Conservation (phyloP, 1,140 invertebrate species). For the Andricus grossulariae region DNA sequence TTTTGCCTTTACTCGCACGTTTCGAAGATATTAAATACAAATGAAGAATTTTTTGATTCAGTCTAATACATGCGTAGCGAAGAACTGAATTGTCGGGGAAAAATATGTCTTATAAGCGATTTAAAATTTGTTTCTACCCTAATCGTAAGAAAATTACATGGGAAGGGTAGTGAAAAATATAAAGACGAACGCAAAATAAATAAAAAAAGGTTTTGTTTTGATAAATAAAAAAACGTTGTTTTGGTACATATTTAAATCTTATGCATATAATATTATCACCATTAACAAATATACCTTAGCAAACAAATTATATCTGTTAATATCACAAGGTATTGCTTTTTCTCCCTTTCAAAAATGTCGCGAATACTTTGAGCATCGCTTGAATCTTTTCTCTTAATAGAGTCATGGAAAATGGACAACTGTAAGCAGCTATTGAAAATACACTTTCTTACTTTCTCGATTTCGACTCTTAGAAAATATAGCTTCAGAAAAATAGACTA, state of each 20-base stretch:
- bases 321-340: slow-evolving; percentile 65
- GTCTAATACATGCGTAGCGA: too few species aligned
- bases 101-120: neutral
- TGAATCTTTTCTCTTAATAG: neutral
- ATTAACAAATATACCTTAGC: slow-evolving; percentile 43
- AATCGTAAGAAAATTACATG: neutral
- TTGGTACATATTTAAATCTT: slow-evolving; percentile 35
- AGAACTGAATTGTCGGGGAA: neutral
- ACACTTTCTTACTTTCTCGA: neutral
- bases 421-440: slow-evolving; percentile 48
- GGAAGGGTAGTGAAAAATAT: neutral
- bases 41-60: too few species aligned
- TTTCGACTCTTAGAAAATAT: slow-evolving; percentile 40
- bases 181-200: slow-evolving; percentile 27
- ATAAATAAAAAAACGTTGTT: slow-evolving; percentile 39
- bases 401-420: neutral
- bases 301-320: slow-evolving; percentile 59
- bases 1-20: neutral
- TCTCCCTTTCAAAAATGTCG: slow-evolving; percentile 1
- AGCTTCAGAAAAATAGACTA: slow-evolving; percentile 52
- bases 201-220: slow-evolving; percentile 38
- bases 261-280: slow-evolving; percentile 36
- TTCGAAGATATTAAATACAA: neutral
- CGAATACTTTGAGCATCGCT: neutral
- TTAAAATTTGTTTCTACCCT: neutral